Conservation (phyloP, 2,797 vertebrate species). For the Enteromius thamalakanensis region DNA sequence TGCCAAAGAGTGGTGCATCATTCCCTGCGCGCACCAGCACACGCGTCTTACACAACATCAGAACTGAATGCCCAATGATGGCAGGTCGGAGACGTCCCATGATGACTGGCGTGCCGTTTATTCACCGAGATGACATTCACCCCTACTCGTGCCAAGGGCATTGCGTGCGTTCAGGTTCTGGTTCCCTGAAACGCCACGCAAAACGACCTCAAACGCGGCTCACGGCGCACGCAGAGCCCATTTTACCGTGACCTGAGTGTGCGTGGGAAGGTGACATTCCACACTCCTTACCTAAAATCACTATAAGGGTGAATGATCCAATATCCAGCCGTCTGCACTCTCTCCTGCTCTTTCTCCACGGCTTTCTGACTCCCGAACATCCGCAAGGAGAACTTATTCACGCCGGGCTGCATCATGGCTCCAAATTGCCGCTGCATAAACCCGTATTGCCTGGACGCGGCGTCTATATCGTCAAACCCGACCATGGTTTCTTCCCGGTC, state of each 20-base stretch:
- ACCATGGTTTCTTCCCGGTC: conserved; percentile 89
- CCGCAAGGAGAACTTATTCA: conserved; percentile 99
- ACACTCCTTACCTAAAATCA: conserved; percentile 94
- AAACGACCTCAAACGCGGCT: conserved; percentile 25
- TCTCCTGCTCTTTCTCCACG: conserved; percentile 97
- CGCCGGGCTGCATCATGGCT: conserved; percentile 96
- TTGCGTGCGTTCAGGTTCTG: conserved; percentile 6
- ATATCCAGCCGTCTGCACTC: conserved; percentile 97
- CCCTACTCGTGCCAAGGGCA: conserved; percentile 56
- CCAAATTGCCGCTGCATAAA: conserved; percentile 98
- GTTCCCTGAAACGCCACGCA: neutral
- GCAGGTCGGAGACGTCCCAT: conserved; percentile 29
- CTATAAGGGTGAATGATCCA: conserved; percentile 99
- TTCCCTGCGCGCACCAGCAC: conserved; percentile 4
- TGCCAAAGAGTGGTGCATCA: conserved; percentile 37
- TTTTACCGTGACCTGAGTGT: conserved; percentile 63
- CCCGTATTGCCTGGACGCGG: conserved; percentile 83
- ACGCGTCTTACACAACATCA: conserved; percentile 19
- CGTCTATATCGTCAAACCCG: conserved; percentile 89
- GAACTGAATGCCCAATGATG: conserved; percentile 24
- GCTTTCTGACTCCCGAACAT: conserved; percentile 99
- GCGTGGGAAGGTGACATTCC: conserved; percentile 61
- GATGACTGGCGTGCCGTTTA: conserved; percentile 23
- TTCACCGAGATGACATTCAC: conserved; percentile 57
- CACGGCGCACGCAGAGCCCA: conserved; percentile 36